Base-by-base conservation (phyloP, 2,797 vertebrate genomes). In the Dipus sagitta region DNA sequence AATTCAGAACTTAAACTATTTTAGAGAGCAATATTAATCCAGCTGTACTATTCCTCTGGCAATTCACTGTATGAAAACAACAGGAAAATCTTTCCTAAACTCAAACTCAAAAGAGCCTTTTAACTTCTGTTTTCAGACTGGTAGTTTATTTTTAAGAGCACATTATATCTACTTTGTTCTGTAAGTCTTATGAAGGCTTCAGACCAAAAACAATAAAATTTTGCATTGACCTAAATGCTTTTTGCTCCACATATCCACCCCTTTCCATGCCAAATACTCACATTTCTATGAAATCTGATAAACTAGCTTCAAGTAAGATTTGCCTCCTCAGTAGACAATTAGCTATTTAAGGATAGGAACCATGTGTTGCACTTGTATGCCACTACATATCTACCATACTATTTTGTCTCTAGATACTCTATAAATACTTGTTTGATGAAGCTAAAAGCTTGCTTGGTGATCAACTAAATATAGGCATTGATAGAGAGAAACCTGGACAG, bases 121-220 rank as follows among this genome's bases (percentile, higher is more conserved):
- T 87, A 87, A 85, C 23, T 95, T 90, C 64, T 92, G 68, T 94
- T 94, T 95, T 67, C 9, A 64, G 87, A 38, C 90, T 85, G 26
- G 74, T 87, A 70, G 26, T 93, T 95, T 95, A 88, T 89, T 96
- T 96, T 94, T 76, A 88, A 95, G 23, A 87, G 47, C 4, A 81
- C 20, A 79, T 91, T 95, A 34, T 81, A 89, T 84, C 84, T 86
- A 70, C 62, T 85, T 80, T 93, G 42, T 68, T 88, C 34, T 92
- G 30, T 94, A 90, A 88, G 54, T 90, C 47, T 89, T 74, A 88
- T 75, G 18, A 80, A 89, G 74, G 28, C 54, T 87, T 84, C 64
- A 94, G 81, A 95, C 10, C 54, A 91, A 95, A 95, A 87, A n/a
- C 20, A 93, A 79, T 78, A 88, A 70, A 94, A 84, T 85, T 87